Percentiles rank a stretch among this genome's conserved stretches.
Evolutionary conservation across 2,113 vertebrate species (phyloP).

Genomic region (Regulus satrapa): DNA sequence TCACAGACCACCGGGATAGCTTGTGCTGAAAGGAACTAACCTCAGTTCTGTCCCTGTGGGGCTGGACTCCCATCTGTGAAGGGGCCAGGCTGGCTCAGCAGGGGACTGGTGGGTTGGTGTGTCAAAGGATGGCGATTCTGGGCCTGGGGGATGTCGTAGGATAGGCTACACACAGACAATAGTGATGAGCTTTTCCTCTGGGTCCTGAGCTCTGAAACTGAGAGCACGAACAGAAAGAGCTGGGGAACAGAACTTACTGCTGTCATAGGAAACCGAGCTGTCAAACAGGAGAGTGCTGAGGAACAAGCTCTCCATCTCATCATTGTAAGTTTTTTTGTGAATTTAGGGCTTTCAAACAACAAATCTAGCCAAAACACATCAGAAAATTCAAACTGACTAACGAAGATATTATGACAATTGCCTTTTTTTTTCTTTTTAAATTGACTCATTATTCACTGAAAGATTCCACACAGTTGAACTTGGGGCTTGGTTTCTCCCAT

Average conservation of each 20-base stretch:
- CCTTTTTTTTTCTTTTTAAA: not conserved
- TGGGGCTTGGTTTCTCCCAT: not conserved
- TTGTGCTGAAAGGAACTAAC: not conserved
- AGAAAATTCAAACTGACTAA: not conserved
- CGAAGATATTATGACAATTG: not conserved
- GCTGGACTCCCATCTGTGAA: not conserved
- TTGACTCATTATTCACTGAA: not conserved
- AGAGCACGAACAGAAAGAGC: not conserved
- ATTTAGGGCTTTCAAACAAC: not conserved
- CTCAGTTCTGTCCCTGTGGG: not conserved
- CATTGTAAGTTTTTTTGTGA: not conserved
- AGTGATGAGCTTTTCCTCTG: not conserved
- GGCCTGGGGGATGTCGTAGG: not conserved
- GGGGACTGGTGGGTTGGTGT: rapidly evolving
- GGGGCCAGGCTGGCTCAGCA: not conserved
- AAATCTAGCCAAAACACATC: not conserved
- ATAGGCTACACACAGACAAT: rapidly evolving
- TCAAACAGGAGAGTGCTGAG: not conserved
- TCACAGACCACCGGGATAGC: rapidly evolving
- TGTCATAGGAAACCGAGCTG: rapidly evolving
- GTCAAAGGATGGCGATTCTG: not conserved
- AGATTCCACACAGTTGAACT: not conserved
- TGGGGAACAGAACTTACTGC: not conserved
- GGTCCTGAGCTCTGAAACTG: rapidly evolving
- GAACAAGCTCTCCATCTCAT: not conserved